phyloP scores from a whole-genome alignment of 2,888 invertebrate genomes.

The Acanthosepion esculentum region DNA sequence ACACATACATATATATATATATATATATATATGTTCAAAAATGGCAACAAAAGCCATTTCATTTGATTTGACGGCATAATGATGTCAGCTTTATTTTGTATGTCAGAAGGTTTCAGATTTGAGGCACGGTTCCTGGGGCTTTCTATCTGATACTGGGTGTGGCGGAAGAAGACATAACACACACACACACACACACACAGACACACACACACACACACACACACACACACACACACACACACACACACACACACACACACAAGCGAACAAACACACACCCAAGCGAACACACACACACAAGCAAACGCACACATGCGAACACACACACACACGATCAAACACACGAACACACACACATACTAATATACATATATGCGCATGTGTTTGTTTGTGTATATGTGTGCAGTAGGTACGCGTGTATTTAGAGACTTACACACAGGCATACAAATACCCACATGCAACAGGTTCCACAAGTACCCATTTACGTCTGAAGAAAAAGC shows the following conservation, averaged over 20 bases:
- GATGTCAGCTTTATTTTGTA: slow-evolving; percentile 2
- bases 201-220: not conserved
- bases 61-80: not conserved
- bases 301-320: too few species aligned
- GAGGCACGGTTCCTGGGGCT: not conserved
- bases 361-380: too few species aligned
- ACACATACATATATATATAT: too few species aligned
- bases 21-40: not conserved
- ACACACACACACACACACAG: not conserved
- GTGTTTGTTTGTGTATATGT: too few species aligned
- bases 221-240: not conserved
- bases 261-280: not conserved
- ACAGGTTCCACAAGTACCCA: too few species aligned
- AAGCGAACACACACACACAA: not conserved
- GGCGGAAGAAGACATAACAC: not conserved
- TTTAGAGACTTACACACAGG: too few species aligned
- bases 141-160: slow-evolving; percentile 20
- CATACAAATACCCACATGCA: too few species aligned
- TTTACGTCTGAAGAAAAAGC: too few species aligned
- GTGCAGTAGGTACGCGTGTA: too few species aligned
- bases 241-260: not conserved
- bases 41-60: slow-evolving; percentile 9
- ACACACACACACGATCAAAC: too few species aligned
- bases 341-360: too few species aligned
- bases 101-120: slow-evolving; percentile 23